A percentile compares a stretch with the other conserved stretches of the same genome.
phyloP scores from a whole-genome alignment of 2,113 vertebrate species.

The Apodemus speciosus region DNA sequence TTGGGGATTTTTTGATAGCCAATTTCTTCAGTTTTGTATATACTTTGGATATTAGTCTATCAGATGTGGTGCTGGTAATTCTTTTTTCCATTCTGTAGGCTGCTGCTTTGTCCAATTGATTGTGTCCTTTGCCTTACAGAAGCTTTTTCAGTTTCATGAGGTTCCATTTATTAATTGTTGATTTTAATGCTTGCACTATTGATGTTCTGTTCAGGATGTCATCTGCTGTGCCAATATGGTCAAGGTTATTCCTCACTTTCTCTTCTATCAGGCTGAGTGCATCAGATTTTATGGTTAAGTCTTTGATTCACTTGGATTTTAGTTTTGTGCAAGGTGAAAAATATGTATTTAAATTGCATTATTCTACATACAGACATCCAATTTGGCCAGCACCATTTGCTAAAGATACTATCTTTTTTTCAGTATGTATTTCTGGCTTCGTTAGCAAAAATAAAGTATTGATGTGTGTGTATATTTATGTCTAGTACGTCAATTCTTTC shows the following conservation, averaged over 20 bases:
- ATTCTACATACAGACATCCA: neutral
- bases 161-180: no score
- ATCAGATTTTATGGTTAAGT: neutral
- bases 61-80: no score
- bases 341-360: no score
- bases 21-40: no score
- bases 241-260: neutral
- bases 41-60: no score
- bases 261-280: neutral
- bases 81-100: no score
- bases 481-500: neutral
- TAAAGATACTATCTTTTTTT: neutral
- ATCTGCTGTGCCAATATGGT: neutral
- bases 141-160: no score
- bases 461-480: neutral
- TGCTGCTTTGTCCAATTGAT: no score
- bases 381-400: neutral
- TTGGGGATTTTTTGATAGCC: no score
- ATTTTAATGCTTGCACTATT: no score
- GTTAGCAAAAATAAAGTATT: neutral
- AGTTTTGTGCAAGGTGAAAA: neutral
- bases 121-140: no score
- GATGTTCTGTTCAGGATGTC: no score
- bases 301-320: neutral
- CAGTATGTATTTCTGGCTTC: neutral